Percentiles rank a stretch among this genome's conserved stretches.
Conservation (phyloP, 2,888 invertebrate species). For the Chymomyza caudatula region DNA sequence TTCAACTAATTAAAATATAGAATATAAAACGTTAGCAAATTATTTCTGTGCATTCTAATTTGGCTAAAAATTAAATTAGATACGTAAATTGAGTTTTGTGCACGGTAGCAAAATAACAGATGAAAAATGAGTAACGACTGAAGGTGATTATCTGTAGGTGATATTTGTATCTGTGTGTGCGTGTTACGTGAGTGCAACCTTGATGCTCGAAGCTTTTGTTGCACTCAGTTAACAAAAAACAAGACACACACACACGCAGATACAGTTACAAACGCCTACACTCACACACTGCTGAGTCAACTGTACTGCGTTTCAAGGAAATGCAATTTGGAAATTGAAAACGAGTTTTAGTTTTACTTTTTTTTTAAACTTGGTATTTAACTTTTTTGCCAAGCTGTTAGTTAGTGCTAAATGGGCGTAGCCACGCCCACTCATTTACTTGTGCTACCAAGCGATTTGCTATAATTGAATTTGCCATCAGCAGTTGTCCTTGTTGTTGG, state of each 20-base stretch:
- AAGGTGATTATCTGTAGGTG: not conserved
- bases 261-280: not conserved
- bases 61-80: conserved; percentile 52
- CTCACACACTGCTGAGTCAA: not conserved
- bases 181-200: conserved; percentile 9
- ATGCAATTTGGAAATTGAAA: conserved; percentile 64
- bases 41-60: conserved; percentile 52
- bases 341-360: conserved; percentile 29
- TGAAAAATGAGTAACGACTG: conserved; percentile 56
- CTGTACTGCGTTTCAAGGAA: conserved; percentile 6
- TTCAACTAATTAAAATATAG: conserved; percentile 53
- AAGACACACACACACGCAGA: conserved; percentile 14
- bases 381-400: conserved; percentile 24
- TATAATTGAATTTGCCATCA: conserved; percentile 57
- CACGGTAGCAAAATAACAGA: conserved; percentile 52
- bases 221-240: conserved; percentile 31
- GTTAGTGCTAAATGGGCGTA: conserved; percentile 45
- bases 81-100: conserved; percentile 62
- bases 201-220: conserved; percentile 45
- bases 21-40: conserved; percentile 50
- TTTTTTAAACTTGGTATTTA: conserved; percentile 3
- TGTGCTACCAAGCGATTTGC: conserved; percentile 62
- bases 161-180: conserved; percentile 1
- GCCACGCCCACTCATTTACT: conserved; percentile 53
- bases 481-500: conserved; percentile 9